Evolutionary conservation across 2,113 vertebrate species (phyloP).

Genomic region (Anguilla japonica): DNA sequence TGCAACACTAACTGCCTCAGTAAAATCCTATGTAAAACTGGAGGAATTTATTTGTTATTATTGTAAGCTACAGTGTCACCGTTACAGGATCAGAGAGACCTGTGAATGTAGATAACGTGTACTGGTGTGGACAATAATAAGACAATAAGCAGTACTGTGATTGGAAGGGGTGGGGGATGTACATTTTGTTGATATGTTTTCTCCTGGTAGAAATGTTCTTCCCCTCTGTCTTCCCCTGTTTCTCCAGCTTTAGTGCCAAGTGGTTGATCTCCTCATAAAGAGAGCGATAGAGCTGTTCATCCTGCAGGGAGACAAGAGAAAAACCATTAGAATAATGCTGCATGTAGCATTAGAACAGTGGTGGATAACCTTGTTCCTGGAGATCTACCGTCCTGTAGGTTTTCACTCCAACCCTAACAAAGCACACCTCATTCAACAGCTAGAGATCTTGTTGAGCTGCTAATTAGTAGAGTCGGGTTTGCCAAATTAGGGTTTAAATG

Average conservation of each 20-base stretch:
- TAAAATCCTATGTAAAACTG: neutral
- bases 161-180: neutral
- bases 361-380: too few relatives aligned
- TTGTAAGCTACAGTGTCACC: neutral
- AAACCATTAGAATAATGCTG: neutral
- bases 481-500: too few relatives aligned
- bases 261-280: constrained; percentile 82
- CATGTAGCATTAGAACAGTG: too few relatives aligned
- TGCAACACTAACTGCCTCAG: neutral
- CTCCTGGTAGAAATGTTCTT: constrained; percentile 73
- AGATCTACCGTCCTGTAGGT: too few relatives aligned
- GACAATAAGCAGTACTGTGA: too few relatives aligned
- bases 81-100: neutral
- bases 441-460: too few relatives aligned
- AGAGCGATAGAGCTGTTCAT: constrained; percentile 78
- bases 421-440: too few relatives aligned
- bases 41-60: neutral
- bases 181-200: constrained; percentile 86
- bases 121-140: too few relatives aligned
- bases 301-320: constrained; percentile 60
- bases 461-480: too few relatives aligned
- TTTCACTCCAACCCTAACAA: too few relatives aligned
- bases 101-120: too few relatives aligned
- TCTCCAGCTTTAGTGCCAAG: constrained; percentile 82
- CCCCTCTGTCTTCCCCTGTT: constrained; percentile 78